A percentile compares a stretch with the other conserved stretches of the same genome.
Conservation (phyloP, 2,888 invertebrate genomes). For the Scaptomyza flava region DNA sequence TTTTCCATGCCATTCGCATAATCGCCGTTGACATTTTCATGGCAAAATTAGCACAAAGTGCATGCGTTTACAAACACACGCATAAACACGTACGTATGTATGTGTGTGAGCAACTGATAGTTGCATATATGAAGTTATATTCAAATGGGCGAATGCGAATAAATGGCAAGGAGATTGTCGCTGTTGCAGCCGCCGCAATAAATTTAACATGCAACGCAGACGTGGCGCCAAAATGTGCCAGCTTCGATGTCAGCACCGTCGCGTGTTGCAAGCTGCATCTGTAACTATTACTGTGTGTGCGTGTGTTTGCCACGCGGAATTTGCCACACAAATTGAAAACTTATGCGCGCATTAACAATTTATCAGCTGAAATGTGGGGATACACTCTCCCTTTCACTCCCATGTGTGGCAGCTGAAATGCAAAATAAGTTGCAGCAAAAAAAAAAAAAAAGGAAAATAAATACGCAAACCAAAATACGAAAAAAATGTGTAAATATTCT, state of each 20-base stretch:
- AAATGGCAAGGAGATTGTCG: constrained; percentile 73
- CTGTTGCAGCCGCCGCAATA: constrained; percentile 64
- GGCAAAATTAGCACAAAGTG: constrained; percentile 73
- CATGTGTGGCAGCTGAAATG: constrained; percentile 55
- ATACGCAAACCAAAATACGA: neutral
- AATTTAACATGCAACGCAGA: constrained; percentile 71
- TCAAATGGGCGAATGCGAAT: constrained; percentile 73
- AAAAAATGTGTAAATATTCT: constrained; percentile 20
- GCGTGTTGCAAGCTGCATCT: constrained; percentile 58
- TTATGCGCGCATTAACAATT: constrained; percentile 78
- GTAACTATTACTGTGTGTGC: constrained; percentile 24
- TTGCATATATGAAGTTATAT: constrained; percentile 48
- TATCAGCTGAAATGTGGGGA: constrained; percentile 70
- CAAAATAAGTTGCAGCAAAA: constrained; percentile 32
- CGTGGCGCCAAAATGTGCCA: constrained; percentile 74
- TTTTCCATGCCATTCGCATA: constrained; percentile 48
- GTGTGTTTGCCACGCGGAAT: constrained; percentile 52
- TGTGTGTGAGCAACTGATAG: constrained; percentile 14
- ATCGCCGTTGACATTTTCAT: constrained; percentile 73
- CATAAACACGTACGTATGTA: neutral
- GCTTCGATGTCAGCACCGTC: constrained; percentile 63
- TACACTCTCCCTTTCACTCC: constrained; percentile 48
- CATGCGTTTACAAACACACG: constrained; percentile 43
- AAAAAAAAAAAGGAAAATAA: neutral
- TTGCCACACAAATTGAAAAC: constrained; percentile 77